phyloP scores from a whole-genome alignment of 2,797 vertebrate species.

The Lerista edwardsae region DNA sequence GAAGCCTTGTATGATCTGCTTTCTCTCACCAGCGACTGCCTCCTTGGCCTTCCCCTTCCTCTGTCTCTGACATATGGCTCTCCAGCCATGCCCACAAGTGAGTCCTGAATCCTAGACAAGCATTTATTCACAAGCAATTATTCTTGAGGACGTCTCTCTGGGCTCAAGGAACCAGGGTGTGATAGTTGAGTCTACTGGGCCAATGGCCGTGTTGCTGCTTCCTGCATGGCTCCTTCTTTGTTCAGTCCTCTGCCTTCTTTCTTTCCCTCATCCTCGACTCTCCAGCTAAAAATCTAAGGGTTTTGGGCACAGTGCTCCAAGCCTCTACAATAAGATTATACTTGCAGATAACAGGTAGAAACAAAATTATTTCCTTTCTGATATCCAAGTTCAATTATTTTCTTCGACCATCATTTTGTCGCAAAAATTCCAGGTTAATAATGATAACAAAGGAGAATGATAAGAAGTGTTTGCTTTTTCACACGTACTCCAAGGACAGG shows the following conservation, averaged over 20 bases:
- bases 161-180: not conserved
- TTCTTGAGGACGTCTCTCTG: not conserved
- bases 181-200: no score
- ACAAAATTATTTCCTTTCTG: not conserved
- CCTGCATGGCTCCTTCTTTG: not conserved
- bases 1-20: no score
- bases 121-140: not conserved
- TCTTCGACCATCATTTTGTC: not conserved
- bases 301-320: no score
- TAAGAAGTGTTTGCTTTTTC: slow-evolving; percentile 30
- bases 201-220: no score
- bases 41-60: not conserved
- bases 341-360: slow-evolving; percentile 14
- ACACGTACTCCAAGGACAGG: not conserved
- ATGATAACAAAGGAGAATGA: slow-evolving; percentile 24
- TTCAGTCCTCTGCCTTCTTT: not conserved
- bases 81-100: not conserved
- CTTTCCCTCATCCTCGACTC: not conserved
- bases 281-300: not conserved
- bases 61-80: not conserved
- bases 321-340: not conserved
- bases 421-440: not conserved
- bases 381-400: not conserved
- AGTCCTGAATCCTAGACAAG: not conserved
- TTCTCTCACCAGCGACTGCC: no score